Evolutionary conservation across 2,797 vertebrate species (phyloP).

Genomic region (Philypnodon macrostomus): DNA sequence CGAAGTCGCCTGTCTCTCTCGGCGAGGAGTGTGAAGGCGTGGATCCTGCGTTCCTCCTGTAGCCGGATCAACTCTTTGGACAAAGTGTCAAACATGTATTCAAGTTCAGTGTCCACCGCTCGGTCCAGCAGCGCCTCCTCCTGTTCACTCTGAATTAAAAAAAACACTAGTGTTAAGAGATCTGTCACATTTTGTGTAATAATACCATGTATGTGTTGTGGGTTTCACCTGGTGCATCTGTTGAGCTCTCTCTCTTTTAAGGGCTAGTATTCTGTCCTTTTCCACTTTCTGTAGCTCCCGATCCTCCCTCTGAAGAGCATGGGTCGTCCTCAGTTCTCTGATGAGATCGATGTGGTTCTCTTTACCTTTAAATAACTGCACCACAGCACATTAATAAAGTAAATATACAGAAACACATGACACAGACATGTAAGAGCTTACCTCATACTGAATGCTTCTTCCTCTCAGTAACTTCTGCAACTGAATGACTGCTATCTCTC

Average conservation of each 20-base stretch:
- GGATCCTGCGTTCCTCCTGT: slow-evolving; percentile 88
- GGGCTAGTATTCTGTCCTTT: slow-evolving; percentile 65
- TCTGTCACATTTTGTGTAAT: too few species aligned
- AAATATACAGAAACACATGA: not conserved
- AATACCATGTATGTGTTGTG: not conserved
- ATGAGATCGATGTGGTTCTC: slow-evolving; percentile 84
- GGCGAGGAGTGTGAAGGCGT: slow-evolving; percentile 85
- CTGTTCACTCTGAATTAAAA: slow-evolving; percentile 64
- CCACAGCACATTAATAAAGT: not conserved
- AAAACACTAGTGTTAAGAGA: too few species aligned
- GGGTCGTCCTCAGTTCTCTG: slow-evolving; percentile 82
- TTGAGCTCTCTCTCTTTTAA: slow-evolving; percentile 76
- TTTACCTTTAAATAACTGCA: slow-evolving; percentile 88
- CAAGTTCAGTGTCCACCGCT: slow-evolving; percentile 78
- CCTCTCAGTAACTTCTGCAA: slow-evolving; percentile 90
- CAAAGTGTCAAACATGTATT: slow-evolving; percentile 83
- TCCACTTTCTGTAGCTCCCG: slow-evolving; percentile 77
- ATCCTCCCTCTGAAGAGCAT: slow-evolving; percentile 80
- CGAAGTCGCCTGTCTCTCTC: slow-evolving; percentile 84
- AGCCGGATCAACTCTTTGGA: slow-evolving; percentile 89
- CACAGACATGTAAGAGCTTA: slow-evolving; percentile 42
- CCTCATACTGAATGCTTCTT: slow-evolving; percentile 85
- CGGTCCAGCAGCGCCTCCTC: slow-evolving; percentile 72
- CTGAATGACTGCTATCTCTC: slow-evolving; percentile 83
- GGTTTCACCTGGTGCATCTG: slow-evolving; percentile 74